A percentile compares a stretch with the other conserved stretches of the same genome.
Evolutionary conservation across 2,888 invertebrate genomes (phyloP).

Genomic region (Blera fallax): DNA sequence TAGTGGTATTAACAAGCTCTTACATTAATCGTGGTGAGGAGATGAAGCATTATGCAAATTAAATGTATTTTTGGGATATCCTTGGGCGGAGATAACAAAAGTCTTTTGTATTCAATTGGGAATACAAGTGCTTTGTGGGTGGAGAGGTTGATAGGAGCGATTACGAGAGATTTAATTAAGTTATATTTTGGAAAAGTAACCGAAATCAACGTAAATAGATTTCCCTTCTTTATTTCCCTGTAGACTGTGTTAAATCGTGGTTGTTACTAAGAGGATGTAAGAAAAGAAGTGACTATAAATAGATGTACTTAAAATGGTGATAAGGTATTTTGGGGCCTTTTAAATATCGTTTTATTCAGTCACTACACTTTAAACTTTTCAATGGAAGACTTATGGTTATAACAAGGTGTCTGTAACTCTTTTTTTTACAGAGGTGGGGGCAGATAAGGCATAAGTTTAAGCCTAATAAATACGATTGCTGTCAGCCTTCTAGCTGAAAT

Average conservation of each 20-base stretch:
- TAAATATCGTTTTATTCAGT: no score
- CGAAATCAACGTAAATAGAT: not conserved
- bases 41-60: constrained; percentile 46
- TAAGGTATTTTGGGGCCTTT: no score
- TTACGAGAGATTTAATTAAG: constrained; percentile 45
- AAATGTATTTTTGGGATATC: constrained; percentile 8
- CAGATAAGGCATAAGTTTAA: no score
- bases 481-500: no score
- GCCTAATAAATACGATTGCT: no score
- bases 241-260: not conserved
- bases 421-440: no score
- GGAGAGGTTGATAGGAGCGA: not conserved
- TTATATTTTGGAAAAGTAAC: not conserved
- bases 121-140: constrained; percentile 35
- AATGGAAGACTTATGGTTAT: no score
- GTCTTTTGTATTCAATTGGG: constrained; percentile 54
- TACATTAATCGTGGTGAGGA: not conserved
- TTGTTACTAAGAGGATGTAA: not conserved
- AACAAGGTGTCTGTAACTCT: no score
- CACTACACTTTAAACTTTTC: no score
- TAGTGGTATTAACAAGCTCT: constrained; percentile 3
- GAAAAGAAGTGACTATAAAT: not conserved
- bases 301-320: no score
- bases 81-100: constrained; percentile 24
- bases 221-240: not conserved